phyloP scores from a whole-genome alignment of 2,888 invertebrate species.

The Lasioglossum figueresi region DNA sequence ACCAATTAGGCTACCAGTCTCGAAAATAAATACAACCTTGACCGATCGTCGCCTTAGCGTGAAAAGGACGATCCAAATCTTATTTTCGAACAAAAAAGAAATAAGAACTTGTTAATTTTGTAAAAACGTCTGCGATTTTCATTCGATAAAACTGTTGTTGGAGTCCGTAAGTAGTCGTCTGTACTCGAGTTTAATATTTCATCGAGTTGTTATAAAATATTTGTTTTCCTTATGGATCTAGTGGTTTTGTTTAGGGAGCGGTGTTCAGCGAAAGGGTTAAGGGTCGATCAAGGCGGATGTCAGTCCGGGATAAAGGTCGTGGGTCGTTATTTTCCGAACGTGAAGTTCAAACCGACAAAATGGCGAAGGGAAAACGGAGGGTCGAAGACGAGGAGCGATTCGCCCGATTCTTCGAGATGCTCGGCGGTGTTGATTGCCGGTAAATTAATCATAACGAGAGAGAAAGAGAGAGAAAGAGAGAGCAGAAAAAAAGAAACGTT shows the following conservation, averaged over 20 bases:
- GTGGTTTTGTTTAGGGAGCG: neutral
- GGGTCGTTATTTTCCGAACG: neutral
- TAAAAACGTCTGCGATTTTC: neutral
- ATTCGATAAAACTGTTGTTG: neutral
- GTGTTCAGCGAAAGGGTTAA: neutral
- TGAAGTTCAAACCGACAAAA: neutral
- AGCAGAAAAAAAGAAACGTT: conserved; percentile 72
- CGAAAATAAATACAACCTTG: neutral
- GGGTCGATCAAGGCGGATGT: neutral
- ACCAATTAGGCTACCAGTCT: neutral
- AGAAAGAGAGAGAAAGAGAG: neutral
- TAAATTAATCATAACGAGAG: conserved; percentile 54
- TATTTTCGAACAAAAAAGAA: neutral
- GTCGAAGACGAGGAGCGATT: neutral
- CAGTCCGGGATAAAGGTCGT: neutral
- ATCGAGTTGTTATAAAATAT: neutral
- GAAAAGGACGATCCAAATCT: neutral
- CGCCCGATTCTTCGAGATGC: conserved; percentile 46
- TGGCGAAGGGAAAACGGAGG: neutral
- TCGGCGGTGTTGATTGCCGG: conserved; percentile 61
- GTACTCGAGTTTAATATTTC: neutral
- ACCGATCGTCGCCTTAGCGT: neutral
- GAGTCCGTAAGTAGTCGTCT: neutral
- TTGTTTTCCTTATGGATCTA: neutral
- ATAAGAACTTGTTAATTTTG: neutral